phyloP scores from a whole-genome alignment of 1,140 invertebrate species.

The Drosophila novamexicana region DNA sequence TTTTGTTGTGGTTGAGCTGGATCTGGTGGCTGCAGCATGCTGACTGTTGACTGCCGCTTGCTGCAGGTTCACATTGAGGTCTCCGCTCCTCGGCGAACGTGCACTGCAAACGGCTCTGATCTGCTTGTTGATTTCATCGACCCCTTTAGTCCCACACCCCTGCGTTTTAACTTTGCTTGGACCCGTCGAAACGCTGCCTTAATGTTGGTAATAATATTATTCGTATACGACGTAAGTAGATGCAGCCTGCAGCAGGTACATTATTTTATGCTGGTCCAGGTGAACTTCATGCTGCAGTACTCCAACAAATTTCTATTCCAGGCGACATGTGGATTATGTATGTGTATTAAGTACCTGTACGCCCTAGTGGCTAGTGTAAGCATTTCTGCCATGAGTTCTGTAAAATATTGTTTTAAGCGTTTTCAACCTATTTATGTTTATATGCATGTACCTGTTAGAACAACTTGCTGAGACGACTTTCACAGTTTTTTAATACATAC shows the following conservation, averaged over 20 bases:
- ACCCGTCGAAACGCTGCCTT: constrained; percentile 55
- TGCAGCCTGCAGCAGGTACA: constrained; percentile 68
- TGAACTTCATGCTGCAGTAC: constrained; percentile 47
- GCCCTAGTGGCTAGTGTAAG: neutral
- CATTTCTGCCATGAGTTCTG: neutral
- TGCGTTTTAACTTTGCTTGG: constrained; percentile 62
- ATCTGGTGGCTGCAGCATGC: constrained; percentile 17
- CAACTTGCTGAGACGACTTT: too few species aligned
- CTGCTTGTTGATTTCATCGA: constrained; percentile 57
- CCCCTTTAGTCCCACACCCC: constrained; percentile 15
- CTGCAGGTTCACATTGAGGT: constrained; percentile 40
- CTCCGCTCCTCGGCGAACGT: constrained; percentile 33
- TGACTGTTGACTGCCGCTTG: constrained; percentile 22
- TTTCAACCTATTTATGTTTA: neutral
- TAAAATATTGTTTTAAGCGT: neutral
- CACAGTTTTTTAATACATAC: too few species aligned
- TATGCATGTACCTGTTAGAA: too few species aligned
- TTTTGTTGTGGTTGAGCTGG: constrained; percentile 57
- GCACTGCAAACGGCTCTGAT: constrained; percentile 37
- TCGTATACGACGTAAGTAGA: constrained; percentile 57
- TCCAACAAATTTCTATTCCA: constrained; percentile 8
- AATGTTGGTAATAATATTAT: constrained; percentile 81
- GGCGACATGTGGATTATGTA: constrained; percentile 19
- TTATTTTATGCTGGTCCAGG: constrained; percentile 82
- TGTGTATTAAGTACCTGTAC: neutral